A percentile compares a stretch with the other conserved stretches of the same genome.
Evolutionary conservation across 2,113 vertebrate genomes (phyloP).

Genomic region (Vimba vimba): DNA sequence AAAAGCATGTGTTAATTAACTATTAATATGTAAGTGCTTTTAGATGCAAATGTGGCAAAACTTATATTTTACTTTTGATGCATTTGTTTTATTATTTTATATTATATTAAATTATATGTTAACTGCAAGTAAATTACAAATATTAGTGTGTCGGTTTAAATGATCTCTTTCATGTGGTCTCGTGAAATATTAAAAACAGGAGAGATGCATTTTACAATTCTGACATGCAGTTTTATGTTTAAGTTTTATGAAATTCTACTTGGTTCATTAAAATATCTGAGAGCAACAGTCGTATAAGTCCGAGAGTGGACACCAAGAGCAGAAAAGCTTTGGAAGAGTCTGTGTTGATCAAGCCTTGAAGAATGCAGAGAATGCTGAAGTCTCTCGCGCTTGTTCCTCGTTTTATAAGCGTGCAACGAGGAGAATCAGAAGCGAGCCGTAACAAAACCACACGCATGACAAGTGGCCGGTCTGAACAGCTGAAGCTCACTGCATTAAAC

Average conservation of each 20-base stretch:
- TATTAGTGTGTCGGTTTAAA: background rate
- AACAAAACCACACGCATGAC: constrained; percentile 56
- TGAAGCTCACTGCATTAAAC: constrained; percentile 12
- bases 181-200: background rate
- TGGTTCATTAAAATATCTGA: constrained; percentile 65
- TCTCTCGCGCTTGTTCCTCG: constrained; percentile 67
- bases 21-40: no score
- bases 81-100: background rate
- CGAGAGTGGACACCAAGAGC: no score
- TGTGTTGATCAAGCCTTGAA: constrained; percentile 76
- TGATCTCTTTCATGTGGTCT: background rate
- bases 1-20: no score
- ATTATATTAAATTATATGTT: no score
- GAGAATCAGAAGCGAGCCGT: constrained; percentile 67
- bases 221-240: background rate
- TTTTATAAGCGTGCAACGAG: constrained; percentile 63
- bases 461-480: constrained; percentile 58
- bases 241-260: constrained; percentile 48
- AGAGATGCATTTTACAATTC: background rate
- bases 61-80: background rate
- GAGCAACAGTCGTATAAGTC: constrained; percentile 42
- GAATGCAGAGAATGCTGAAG: constrained; percentile 81
- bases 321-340: constrained; percentile 23
- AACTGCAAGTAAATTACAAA: background rate
- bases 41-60: background rate